Base-by-base conservation (phyloP, 2,888 invertebrate genomes). In the Pocota personata region DNA sequence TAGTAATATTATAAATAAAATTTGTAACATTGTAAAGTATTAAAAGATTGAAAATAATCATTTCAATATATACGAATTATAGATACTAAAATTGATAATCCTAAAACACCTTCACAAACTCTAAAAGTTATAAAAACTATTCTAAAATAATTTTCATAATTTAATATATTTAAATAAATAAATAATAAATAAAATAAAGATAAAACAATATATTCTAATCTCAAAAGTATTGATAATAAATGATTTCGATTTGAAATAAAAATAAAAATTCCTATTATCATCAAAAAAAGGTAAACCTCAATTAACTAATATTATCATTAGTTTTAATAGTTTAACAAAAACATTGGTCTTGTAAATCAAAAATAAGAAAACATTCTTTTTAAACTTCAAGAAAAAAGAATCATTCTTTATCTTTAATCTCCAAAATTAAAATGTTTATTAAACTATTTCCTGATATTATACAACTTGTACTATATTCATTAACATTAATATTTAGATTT, bases 371-470 rank as follows among this genome's bases (percentile, higher is more conserved):
- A 82, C n/a, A 73, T 90, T 92, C 91, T 94, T 94, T 94, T 93
- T 94, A 94, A 94, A 93, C 93, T 93, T 94, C 94, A 94, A 93
- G 93, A 93, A 93, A 94, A 93, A 93, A 93, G 92, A 92, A 82
- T n/a, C 89, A 73, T 7, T 91, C 92, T 93, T 93, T 93, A 93
- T 94, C 93, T 90, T 94, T 94, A 95, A 95, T 94, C 93, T 94
- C 94, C 94, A 95, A 95, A 95, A 95, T 94, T 95, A 94, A 94
- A 93, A 94, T 95, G 95, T 95, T 92, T 88, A 89, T 92, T 93
- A 94, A 95, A 95, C 94, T 95, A 95, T 92, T 93, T 93, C 93
- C 93, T 95, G 94, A 92, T 86, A 90, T 90, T 87, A 88, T 90
- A 71, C 90, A 91, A 89, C 88, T 90, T 83, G 87, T 89, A 50